Base-by-base conservation (phyloP, 1,140 invertebrate species). In the Thaumatotibia leucotreta region DNA sequence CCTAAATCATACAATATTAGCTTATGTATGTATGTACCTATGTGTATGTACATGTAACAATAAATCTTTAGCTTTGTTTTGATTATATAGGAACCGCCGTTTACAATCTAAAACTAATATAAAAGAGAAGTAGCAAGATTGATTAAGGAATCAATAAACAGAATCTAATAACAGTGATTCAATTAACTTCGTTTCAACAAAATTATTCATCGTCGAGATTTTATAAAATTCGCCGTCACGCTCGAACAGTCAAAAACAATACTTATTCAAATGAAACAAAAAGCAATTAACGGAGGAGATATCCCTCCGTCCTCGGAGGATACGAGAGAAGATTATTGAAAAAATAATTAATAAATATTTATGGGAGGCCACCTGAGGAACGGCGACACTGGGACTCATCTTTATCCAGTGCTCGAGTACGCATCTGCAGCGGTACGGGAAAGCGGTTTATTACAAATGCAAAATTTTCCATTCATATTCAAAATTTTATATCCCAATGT, bases 391-490 rank as follows among this genome's bases (percentile, higher is more conserved):
- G 71, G 68, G 72, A 82, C 84, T 77, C 74, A 77, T 83, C 86
- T 88, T 88, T 86, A 88, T 86, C 79, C 88, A 86, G 77, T 79
- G 35, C 76, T 77, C 70, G 74, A 82, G 79, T 82, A 82, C 84
- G 82, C 88, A 89, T 89, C 88, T 89, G 88, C 80, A 81, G 75
- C 77, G 73, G 76, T 77, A 83, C 83, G 70, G 79, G 74, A 70
- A 83, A 81, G 77, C 86, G 83, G 83, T 94, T 95, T 94, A 95
- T 95, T 95, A 95, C 92, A 92, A 93, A 95, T 95, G 94, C 94
- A 95, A 95, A 95, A 95, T 94, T 94, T 93, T 93, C 94, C 94
- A 95, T 95, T 95, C 95, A 95, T 95, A 95, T 95, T 95, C 94
- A 95, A 95, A 95, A 95, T 95, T 95, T 95, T 95, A 95, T 95